Evolutionary conservation across 2,797 vertebrate species (phyloP).

Genomic region (Florisuga fusca): DNA sequence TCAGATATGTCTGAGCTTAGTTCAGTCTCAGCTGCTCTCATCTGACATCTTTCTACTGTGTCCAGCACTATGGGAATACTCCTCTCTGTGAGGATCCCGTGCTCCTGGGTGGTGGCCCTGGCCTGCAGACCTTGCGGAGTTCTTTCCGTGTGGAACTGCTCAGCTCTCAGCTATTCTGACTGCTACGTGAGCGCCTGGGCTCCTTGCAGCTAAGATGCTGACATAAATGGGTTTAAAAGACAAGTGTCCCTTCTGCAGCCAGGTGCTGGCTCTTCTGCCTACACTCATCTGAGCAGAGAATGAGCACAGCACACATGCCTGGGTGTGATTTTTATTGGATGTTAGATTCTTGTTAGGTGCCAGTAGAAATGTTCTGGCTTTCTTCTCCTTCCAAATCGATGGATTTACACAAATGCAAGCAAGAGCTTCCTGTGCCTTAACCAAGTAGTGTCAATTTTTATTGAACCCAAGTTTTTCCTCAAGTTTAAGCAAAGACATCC

Average conservation of each 20-base stretch:
- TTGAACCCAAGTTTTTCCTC: not conserved
- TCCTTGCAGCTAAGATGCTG: not conserved
- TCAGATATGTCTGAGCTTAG: not conserved
- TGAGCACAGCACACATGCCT: rapidly evolving
- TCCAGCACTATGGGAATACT: not conserved
- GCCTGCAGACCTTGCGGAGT: rapidly evolving
- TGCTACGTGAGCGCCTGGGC: not conserved
- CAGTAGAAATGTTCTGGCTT: not conserved
- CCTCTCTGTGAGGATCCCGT: not conserved
- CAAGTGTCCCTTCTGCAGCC: not conserved
- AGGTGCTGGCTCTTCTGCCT: not conserved
- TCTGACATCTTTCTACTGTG: not conserved
- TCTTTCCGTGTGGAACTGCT: not conserved
- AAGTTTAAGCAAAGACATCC: not conserved
- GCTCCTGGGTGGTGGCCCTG: rapidly evolving
- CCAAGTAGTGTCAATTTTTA: not conserved
- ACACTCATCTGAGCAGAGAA: not conserved
- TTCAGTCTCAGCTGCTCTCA: not conserved
- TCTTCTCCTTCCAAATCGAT: not conserved
- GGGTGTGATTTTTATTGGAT: not conserved
- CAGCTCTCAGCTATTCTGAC: not conserved
- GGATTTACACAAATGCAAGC: not conserved
- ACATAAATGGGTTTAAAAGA: not conserved
- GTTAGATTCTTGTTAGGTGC: not conserved
- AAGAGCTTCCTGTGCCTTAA: not conserved